Percentiles rank a stretch among this genome's conserved stretches.
Evolutionary conservation across 2,888 invertebrate genomes (phyloP).

Genomic region (Macrophya alboannulata): DNA sequence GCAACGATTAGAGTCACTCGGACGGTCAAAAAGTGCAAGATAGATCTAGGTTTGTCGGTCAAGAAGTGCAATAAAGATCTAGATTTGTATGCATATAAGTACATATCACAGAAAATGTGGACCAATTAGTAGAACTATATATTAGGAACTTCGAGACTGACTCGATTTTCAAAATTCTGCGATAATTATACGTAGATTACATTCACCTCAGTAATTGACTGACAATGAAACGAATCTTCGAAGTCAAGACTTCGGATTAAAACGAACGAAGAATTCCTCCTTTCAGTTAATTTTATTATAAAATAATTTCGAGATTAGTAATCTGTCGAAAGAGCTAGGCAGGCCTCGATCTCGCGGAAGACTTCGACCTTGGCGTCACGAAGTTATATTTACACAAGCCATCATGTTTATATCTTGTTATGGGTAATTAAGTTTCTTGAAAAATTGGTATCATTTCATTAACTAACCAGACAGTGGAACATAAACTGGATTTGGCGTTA

Average conservation of each 20-base stretch:
- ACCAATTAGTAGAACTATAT: background rate
- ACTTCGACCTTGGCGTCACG: background rate
- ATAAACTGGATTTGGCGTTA: conserved; percentile 68
- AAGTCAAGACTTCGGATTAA: background rate
- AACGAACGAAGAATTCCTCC: background rate
- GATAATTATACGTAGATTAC: too few relatives aligned
- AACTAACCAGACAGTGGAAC: conserved; percentile 72
- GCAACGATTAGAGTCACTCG: background rate
- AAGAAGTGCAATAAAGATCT: background rate
- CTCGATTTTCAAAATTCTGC: background rate
- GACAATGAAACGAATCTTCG: background rate
- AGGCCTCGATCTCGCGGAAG: background rate
- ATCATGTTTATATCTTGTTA: background rate
- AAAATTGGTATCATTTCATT: background rate
- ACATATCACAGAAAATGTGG: background rate
- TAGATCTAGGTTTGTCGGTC: background rate
- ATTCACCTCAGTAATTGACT: background rate
- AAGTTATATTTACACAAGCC: background rate
- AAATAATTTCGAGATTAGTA: background rate
- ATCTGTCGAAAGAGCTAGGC: background rate
- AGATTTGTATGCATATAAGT: background rate
- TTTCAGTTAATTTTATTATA: background rate
- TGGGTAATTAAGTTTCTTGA: background rate
- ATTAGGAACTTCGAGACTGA: background rate
- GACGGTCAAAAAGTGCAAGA: background rate